phyloP scores from a whole-genome alignment of 2,888 invertebrate genomes.

The Synergus umbraculus region DNA sequence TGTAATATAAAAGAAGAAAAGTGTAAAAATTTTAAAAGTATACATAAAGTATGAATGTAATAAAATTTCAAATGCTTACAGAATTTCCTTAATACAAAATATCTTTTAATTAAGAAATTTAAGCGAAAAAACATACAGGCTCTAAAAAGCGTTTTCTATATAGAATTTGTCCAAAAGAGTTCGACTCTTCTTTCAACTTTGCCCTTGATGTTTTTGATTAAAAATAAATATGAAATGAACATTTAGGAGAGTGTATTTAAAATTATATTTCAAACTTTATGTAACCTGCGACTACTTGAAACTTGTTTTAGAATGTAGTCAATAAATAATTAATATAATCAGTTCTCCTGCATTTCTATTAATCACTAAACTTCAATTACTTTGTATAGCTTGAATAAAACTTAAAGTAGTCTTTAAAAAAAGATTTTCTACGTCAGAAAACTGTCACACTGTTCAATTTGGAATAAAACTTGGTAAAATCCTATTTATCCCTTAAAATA shows the following conservation, averaged over 20 bases:
- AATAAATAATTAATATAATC: background rate
- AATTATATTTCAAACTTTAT: background rate
- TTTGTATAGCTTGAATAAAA: background rate
- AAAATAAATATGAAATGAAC: background rate
- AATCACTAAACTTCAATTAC: background rate
- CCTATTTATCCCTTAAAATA: too few species aligned
- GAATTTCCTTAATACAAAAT: background rate
- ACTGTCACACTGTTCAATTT: background rate
- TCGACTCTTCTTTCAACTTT: background rate
- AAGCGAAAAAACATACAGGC: background rate
- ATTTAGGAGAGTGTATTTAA: background rate
- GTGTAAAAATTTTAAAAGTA: background rate
- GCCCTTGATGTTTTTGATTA: background rate
- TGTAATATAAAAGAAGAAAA: background rate
- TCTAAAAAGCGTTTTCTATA: background rate
- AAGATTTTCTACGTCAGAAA: background rate
- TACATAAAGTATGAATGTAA: background rate
- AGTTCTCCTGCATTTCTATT: background rate
- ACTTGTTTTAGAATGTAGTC: background rate
- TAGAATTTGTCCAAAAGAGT: background rate
- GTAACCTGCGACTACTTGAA: background rate
- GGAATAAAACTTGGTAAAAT: too few species aligned
- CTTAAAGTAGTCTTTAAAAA: background rate
- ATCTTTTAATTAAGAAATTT: slow-evolving; percentile 2
- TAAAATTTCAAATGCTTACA: background rate